Percentiles rank a stretch among this genome's conserved stretches.
phyloP scores from a whole-genome alignment of 1,140 invertebrate species.

The Caenorhabditis briggsae region DNA sequence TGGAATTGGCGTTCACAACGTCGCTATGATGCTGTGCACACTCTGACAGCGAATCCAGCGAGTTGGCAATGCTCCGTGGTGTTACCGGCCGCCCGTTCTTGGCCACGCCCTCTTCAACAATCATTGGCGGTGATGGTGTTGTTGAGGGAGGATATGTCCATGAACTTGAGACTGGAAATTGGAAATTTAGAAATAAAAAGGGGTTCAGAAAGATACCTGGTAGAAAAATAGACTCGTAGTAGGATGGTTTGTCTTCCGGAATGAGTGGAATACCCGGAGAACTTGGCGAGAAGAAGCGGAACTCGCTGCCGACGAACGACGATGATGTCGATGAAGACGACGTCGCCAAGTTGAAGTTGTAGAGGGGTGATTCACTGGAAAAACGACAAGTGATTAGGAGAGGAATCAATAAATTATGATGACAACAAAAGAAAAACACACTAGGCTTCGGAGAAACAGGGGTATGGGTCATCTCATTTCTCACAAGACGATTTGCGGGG shows the following conservation, averaged over 20 bases:
- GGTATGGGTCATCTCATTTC: slow-evolving; percentile 45
- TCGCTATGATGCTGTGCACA: slow-evolving; percentile 36
- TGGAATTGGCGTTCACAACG: neutral
- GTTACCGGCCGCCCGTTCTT: neutral
- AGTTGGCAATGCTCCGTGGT: slow-evolving; percentile 23
- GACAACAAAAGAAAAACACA: neutral
- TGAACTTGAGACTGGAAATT: slow-evolving; percentile 24
- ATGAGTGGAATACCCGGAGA: slow-evolving; percentile 8
- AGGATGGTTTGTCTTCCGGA: neutral
- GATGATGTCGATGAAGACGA: neutral
- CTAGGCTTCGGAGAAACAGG: neutral
- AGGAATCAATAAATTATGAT: slow-evolving; percentile 14
- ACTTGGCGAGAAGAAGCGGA: neutral
- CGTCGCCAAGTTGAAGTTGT: slow-evolving; percentile 16
- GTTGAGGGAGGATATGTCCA: neutral
- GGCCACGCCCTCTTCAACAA: slow-evolving; percentile 13
- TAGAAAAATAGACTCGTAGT: neutral
- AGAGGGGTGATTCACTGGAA: neutral
- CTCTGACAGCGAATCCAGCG: slow-evolving; percentile 31
- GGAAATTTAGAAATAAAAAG: neutral
- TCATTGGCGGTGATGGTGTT: slow-evolving; percentile 19
- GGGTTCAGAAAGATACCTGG: neutral
- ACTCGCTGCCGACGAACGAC: neutral
- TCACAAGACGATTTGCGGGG: slow-evolving; percentile 45
- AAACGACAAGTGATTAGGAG: neutral